Evolutionary conservation across 1,140 invertebrate species (phyloP).

Genomic region (Penaeus japonicus): DNA sequence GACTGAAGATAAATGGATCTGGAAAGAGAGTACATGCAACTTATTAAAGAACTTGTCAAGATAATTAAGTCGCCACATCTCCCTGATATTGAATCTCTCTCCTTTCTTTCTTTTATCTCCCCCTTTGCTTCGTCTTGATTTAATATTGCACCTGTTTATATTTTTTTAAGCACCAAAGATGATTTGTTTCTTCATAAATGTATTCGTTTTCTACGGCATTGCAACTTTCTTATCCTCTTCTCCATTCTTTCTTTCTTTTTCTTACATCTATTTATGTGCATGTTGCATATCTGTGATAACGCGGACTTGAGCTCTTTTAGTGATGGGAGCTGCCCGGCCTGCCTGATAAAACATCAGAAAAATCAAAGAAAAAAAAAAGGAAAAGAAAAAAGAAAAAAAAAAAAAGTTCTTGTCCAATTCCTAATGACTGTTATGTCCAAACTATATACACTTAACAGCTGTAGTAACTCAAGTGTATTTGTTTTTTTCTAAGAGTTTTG

Average conservation of each 20-base stretch:
- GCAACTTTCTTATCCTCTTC: neutral
- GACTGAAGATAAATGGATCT: no score
- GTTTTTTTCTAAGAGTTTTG: no score
- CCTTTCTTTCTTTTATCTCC: no score
- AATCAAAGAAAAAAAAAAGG: neutral
- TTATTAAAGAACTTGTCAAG: no score
- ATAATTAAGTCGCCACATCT: no score
- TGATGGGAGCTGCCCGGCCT: conserved; percentile 56
- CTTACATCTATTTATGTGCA: conserved; percentile 15
- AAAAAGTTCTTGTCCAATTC: neutral
- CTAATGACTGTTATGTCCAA: neutral
- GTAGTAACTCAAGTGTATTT: no score
- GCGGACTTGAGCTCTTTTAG: conserved; percentile 53
- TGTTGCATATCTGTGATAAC: conserved; percentile 52
- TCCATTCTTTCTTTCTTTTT: neutral
- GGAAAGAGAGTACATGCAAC: no score
- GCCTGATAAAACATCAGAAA: conserved; percentile 30
- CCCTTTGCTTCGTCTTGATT: no score
- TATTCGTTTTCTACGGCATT: neutral
- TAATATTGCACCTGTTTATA: neutral
- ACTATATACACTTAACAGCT: no score
- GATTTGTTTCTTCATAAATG: neutral
- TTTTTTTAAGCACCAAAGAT: conserved; percentile 7
- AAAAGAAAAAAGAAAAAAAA: conserved; percentile 1
- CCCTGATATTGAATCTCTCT: no score